phyloP scores from a whole-genome alignment of 1,140 invertebrate genomes.

The Paracyclopina nana region DNA sequence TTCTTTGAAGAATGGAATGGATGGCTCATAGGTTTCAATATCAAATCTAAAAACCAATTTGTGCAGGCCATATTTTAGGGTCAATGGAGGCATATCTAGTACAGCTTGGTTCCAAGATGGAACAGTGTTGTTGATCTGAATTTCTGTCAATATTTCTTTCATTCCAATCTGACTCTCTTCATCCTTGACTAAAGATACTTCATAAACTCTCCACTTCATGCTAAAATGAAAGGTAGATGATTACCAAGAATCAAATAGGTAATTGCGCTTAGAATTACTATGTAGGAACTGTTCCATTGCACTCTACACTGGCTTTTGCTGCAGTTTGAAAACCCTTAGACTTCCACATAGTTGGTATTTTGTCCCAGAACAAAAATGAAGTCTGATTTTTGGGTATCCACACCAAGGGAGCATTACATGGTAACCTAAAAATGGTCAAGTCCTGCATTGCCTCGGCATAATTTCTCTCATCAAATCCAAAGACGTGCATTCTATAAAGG shows the following conservation, averaged over 20 bases:
- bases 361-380: neutral
- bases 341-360: neutral
- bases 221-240: no score
- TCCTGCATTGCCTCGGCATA: constrained; percentile 7
- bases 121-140: constrained; percentile 14
- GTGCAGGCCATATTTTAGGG: constrained; percentile 17
- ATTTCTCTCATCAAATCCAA: constrained; percentile 16
- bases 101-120: constrained; percentile 14
- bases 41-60: constrained; percentile 16
- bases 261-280: no score
- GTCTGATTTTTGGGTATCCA: constrained; percentile 16
- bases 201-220: neutral
- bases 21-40: constrained; percentile 14
- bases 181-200: neutral
- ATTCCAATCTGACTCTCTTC: neutral
- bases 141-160: neutral
- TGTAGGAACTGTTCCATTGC: neutral
- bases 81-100: constrained; percentile 14
- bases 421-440: constrained; percentile 15
- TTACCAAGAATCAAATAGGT: no score
- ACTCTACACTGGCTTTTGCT: neutral
- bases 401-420: constrained; percentile 13
- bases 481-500: constrained; percentile 14
- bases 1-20: constrained; percentile 17
- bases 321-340: neutral